Conservation (phyloP, 2,888 invertebrate genomes). For the Heliconius erato region DNA sequence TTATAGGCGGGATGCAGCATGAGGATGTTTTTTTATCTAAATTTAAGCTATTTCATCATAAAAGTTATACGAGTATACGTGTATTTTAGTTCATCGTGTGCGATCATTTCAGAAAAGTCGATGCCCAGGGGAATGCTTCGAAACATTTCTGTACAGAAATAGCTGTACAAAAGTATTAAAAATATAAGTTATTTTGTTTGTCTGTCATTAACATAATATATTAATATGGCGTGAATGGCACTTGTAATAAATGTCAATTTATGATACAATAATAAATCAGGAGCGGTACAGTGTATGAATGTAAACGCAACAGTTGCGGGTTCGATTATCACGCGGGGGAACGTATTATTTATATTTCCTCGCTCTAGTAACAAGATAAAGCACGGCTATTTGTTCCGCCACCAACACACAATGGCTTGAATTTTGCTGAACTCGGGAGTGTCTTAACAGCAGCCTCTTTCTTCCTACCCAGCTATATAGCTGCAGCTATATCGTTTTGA, state of each 20-base stretch:
- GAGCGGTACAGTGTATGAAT: neutral
- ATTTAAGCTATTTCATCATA: neutral
- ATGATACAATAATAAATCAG: neutral
- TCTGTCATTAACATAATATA: slow-evolving; percentile 23
- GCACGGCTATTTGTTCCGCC: neutral
- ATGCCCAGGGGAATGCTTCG: slow-evolving; percentile 12
- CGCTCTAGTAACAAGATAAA: neutral
- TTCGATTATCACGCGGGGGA: neutral
- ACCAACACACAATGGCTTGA: neutral
- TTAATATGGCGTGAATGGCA: neutral
- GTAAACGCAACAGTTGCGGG: neutral
- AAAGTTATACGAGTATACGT: neutral
- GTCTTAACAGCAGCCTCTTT: too few relatives aligned
- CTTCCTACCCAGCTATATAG: too few relatives aligned
- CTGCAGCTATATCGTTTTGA: too few relatives aligned
- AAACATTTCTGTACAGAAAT: slow-evolving; percentile 3
- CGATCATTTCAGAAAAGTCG: neutral
- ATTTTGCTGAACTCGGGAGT: too few relatives aligned
- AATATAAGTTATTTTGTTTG: slow-evolving; percentile 7
- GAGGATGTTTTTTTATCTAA: neutral
- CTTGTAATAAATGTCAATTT: slow-evolving; percentile 1
- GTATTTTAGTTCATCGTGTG: slow-evolving; percentile 28
- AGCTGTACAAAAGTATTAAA: neutral
- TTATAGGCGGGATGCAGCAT: neutral
- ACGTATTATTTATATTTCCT: neutral